Percentiles rank a stretch among this genome's conserved stretches.
phyloP scores from a whole-genome alignment of 2,797 vertebrate genomes.

The Epinephelus coioides region DNA sequence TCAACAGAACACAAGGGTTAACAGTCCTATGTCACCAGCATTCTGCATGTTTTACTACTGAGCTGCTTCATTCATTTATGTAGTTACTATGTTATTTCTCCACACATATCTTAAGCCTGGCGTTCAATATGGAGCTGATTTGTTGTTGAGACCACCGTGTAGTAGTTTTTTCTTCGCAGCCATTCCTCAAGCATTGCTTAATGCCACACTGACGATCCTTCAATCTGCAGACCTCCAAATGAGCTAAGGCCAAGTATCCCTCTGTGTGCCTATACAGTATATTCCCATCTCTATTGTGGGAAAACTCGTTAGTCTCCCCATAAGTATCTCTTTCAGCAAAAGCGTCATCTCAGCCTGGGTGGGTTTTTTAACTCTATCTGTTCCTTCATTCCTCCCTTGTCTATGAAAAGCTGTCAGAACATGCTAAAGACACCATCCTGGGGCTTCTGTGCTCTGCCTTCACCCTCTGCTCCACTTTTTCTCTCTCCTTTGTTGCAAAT shows the following conservation, averaged over 20 bases:
- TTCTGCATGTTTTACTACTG: not conserved
- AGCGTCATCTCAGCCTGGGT: conserved; percentile 59
- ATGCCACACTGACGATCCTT: conserved; percentile 57
- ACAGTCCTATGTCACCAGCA: conserved; percentile 3
- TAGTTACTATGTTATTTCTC: conserved; percentile 39
- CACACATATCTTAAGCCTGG: conserved; percentile 35
- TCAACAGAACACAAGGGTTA: not conserved
- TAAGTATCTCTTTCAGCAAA: conserved; percentile 58
- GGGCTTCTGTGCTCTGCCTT: conserved; percentile 54
- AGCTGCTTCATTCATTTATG: conserved; percentile 25
- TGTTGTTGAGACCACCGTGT: conserved; percentile 67
- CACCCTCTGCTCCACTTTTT: conserved; percentile 11
- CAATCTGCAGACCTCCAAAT: conserved; percentile 66
- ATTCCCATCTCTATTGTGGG: conserved; percentile 73
- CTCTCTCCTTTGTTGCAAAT: conserved; percentile 39
- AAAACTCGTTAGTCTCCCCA: conserved; percentile 57
- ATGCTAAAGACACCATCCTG: conserved; percentile 38
- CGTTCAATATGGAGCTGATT: conserved; percentile 69
- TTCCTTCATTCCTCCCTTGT: conserved; percentile 41
- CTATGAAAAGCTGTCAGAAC: conserved; percentile 50
- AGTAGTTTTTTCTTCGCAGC: conserved; percentile 36
- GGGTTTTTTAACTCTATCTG: conserved; percentile 53
- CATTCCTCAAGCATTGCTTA: conserved; percentile 68
- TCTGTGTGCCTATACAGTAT: conserved; percentile 42
- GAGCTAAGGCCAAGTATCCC: conserved; percentile 46